Conservation (phyloP, 2,797 vertebrate species). For the Poeciliopsis turneri region DNA sequence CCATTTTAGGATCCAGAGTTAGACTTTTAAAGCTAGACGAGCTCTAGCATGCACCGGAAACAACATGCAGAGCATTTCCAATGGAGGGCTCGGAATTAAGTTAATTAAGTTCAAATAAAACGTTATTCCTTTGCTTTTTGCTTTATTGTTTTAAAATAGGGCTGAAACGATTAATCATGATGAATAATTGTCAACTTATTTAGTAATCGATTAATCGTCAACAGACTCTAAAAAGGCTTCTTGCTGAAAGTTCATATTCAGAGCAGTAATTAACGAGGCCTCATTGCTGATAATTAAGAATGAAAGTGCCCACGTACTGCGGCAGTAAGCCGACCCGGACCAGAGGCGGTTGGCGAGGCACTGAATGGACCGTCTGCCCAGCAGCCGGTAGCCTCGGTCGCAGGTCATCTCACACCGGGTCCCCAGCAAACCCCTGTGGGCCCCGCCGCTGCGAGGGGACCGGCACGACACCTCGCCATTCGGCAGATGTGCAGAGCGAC, state of each 20-base stretch:
- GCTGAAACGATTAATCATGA: no score
- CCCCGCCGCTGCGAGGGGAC: conserved; percentile 86
- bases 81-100: background rate
- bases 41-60: background rate
- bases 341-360: conserved; percentile 89
- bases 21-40: background rate
- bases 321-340: conserved; percentile 90
- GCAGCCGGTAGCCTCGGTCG: conserved; percentile 86
- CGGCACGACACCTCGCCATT: conserved; percentile 89
- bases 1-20: background rate
- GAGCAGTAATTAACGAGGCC: background rate
- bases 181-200: no score
- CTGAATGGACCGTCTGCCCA: conserved; percentile 83
- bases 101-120: background rate
- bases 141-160: background rate
- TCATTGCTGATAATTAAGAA: background rate
- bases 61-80: background rate
- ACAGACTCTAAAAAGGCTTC: no score
- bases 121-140: background rate
- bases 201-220: no score
- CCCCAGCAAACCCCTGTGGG: conserved; percentile 87
- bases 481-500: conserved; percentile 83
- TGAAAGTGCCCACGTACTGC: conserved; percentile 81
- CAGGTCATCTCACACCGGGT: conserved; percentile 90
- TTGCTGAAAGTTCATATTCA: no score